Conservation (phyloP, 2,113 vertebrate species). For the Tinamus guttatus region DNA sequence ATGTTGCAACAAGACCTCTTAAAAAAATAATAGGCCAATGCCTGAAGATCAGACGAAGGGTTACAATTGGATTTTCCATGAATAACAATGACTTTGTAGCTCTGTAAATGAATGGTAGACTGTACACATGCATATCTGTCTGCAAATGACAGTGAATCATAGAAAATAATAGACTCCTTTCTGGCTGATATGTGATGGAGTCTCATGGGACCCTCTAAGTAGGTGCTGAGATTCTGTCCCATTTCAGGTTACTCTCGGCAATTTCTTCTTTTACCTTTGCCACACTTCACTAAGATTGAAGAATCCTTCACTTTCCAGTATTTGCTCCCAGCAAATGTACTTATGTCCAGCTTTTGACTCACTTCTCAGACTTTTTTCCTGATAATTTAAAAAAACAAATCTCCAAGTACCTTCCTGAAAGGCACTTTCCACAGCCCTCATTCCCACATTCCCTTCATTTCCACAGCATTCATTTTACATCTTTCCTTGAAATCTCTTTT, state of each 20-base stretch:
- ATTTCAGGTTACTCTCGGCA: not conserved
- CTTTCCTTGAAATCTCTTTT: not conserved
- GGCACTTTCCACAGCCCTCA: not conserved
- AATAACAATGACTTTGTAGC: not conserved
- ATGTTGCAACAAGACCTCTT: not conserved
- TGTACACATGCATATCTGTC: not conserved
- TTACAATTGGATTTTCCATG: not conserved
- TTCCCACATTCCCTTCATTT: too few species aligned
- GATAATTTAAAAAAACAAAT: not conserved
- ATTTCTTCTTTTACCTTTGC: fast-evolving
- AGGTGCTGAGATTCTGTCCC: fast-evolving
- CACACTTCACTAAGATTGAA: not conserved
- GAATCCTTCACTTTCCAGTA: not conserved
- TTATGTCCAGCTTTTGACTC: not conserved
- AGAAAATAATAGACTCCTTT: not conserved
- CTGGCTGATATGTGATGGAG: not conserved
- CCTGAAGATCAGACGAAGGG: not conserved
- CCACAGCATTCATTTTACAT: not conserved
- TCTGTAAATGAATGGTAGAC: not conserved
- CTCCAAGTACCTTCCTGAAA: not conserved
- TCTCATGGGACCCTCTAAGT: fast-evolving
- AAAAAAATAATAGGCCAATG: not conserved
- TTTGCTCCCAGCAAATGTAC: not conserved
- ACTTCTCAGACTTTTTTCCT: not conserved
- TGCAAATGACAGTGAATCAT: not conserved